Evolutionary conservation across 2,888 invertebrate species (phyloP).

Genomic region (Thalpophila matura): DNA sequence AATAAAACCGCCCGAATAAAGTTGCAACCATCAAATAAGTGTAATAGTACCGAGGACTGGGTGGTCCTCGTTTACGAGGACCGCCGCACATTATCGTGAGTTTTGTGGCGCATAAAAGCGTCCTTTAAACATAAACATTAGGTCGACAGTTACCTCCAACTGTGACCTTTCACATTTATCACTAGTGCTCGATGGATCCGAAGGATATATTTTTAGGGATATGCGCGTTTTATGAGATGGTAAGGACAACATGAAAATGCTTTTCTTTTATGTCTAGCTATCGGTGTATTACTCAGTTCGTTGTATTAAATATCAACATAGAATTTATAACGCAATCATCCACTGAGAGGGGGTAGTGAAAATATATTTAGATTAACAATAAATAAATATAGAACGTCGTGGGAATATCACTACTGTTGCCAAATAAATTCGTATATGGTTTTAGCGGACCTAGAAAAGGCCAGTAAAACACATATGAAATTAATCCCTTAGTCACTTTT

Average conservation of each 20-base stretch:
- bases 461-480: background rate
- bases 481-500: conserved; percentile 30
- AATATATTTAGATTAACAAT: background rate
- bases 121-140: conserved; percentile 58
- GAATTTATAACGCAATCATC: background rate
- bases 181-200: conserved; percentile 22
- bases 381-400: background rate
- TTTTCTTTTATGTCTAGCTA: background rate
- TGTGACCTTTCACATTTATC: conserved; percentile 49
- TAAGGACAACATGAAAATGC: conserved; percentile 12
- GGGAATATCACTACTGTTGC: background rate
- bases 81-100: conserved; percentile 51
- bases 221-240: conserved; percentile 31
- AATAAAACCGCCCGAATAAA: conserved; percentile 46
- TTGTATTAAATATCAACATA: background rate
- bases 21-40: conserved; percentile 45
- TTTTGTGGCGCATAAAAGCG: conserved; percentile 60
- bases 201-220: conserved; percentile 44
- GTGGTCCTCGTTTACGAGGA: conserved; percentile 52
- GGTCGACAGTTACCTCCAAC: conserved; percentile 25
- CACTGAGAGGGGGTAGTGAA: background rate
- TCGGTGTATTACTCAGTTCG: background rate
- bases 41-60: conserved; percentile 15
- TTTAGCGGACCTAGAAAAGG: conserved; percentile 6
- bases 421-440: background rate